A percentile compares a stretch with the other conserved stretches of the same genome.
phyloP scores from a whole-genome alignment of 1,140 invertebrate species.

The Aphaenogaster floridana region DNA sequence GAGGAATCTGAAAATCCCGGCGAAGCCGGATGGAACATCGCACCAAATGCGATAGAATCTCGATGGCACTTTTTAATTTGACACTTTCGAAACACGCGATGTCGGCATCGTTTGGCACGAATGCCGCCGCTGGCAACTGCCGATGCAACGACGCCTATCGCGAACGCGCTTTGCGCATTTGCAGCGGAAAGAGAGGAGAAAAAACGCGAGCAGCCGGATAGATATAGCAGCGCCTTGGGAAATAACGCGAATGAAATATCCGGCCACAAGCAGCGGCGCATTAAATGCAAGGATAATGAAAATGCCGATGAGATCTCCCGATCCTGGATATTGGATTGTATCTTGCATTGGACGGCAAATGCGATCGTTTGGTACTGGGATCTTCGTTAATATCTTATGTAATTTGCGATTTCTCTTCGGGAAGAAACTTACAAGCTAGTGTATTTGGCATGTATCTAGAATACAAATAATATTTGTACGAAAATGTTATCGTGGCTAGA shows the following conservation, averaged over 20 bases:
- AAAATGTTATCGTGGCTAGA: neutral
- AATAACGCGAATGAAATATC: slow-evolving; percentile 54
- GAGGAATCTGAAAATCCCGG: slow-evolving; percentile 23
- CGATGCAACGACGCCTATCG: slow-evolving; percentile 23
- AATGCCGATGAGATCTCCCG: slow-evolving; percentile 45
- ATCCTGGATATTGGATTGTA: slow-evolving; percentile 15
- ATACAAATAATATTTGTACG: neutral
- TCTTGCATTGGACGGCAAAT: slow-evolving; percentile 11
- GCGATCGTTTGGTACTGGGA: neutral
- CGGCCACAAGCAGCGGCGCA: slow-evolving; percentile 1
- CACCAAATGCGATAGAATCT: neutral
- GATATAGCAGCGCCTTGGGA: slow-evolving; percentile 52
- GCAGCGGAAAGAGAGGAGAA: neutral
- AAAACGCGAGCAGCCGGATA: neutral
- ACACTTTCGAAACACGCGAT: neutral
- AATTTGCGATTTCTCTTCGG: neutral
- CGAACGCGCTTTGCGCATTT: neutral
- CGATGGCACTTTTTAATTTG: slow-evolving; percentile 19
- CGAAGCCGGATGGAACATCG: neutral
- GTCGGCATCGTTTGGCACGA: neutral
- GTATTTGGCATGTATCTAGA: neutral
- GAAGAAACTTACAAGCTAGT: neutral
- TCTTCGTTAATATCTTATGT: slow-evolving; percentile 40
- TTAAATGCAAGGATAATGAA: slow-evolving; percentile 61
- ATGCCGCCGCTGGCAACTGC: slow-evolving; percentile 1